phyloP scores from a whole-genome alignment of 23 tunicate species.

The Clavelina lepadiformis region DNA sequence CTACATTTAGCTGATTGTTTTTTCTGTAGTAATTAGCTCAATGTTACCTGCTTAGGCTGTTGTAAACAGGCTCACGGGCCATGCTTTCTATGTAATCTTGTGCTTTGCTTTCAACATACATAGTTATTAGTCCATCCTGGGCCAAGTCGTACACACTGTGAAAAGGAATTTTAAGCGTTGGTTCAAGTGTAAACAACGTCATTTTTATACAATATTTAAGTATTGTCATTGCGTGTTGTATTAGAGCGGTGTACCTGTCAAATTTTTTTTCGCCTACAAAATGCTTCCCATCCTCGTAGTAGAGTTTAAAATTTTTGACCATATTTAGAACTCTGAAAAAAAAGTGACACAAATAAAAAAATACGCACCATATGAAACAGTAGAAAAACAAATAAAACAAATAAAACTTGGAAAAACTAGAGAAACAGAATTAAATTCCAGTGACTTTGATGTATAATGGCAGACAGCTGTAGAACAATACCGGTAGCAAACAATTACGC shows the following conservation, averaged over 20 bases:
- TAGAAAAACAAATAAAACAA: too few relatives aligned
- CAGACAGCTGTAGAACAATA: too few relatives aligned
- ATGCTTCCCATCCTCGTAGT: conserved; percentile 78
- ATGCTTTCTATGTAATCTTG: conserved; percentile 75
- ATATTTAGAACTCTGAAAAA: conserved; percentile 59
- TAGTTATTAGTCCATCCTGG: conserved; percentile 84
- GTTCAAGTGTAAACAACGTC: not conserved
- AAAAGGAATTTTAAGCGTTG: not conserved
- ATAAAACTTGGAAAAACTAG: too few relatives aligned
- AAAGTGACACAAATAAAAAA: too few relatives aligned
- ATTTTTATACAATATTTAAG: conserved; percentile 1
- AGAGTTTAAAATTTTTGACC: conserved; percentile 82
- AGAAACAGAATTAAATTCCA: too few relatives aligned
- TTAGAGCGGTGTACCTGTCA: conserved; percentile 85
- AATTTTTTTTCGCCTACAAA: conserved; percentile 95
- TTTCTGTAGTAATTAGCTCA: not conserved
- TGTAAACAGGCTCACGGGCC: conserved; percentile 77
- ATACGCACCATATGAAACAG: too few relatives aligned
- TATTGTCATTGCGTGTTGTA: too few relatives aligned
- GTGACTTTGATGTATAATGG: too few relatives aligned
- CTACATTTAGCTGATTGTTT: too few relatives aligned
- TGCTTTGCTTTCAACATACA: conserved; percentile 84
- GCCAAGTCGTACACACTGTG: conserved; percentile 73
- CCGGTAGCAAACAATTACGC: too few relatives aligned
- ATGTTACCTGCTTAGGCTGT: conserved; percentile 81